Conservation (phyloP, 2,888 invertebrate genomes). For the Dasysyrphus albostriatus region DNA sequence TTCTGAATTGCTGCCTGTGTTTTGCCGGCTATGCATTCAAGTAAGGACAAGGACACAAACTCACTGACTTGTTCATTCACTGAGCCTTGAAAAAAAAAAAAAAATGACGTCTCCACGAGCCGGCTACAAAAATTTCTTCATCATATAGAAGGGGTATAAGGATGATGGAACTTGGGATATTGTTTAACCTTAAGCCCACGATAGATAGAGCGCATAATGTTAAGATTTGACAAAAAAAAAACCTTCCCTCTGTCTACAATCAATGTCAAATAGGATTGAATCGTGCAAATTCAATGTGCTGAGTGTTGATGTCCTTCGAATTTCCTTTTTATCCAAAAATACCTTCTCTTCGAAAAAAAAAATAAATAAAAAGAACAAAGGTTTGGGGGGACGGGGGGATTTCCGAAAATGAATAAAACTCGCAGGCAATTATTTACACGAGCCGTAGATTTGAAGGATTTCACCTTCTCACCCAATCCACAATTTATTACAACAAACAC, state of each 20-base stretch:
- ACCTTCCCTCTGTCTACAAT: background rate
- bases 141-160: background rate
- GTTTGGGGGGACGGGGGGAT: background rate
- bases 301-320: constrained; percentile 41
- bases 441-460: constrained; percentile 55
- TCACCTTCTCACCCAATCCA: constrained; percentile 18
- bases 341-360: constrained; percentile 25
- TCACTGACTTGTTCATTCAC: constrained; percentile 67
- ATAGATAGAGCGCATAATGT: background rate
- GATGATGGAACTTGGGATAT: background rate
- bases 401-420: constrained; percentile 29
- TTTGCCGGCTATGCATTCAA: constrained; percentile 53
- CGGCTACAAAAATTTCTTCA: constrained; percentile 40
- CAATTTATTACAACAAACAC: constrained; percentile 28
- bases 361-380: background rate
- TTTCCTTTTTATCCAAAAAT: constrained; percentile 54
- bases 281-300: background rate
- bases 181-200: constrained; percentile 16
- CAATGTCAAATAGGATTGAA: constrained; percentile 34
- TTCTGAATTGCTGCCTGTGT: constrained; percentile 12
- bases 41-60: constrained; percentile 67
- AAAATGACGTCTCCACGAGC: constrained; percentile 62
- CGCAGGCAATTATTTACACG: constrained; percentile 70
- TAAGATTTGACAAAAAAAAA: constrained; percentile 23
- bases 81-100: constrained; percentile 49